These are phyloP conservation scores for Pitangus sulphuratus DNA, from an alignment of 2,797 vertebrate species.

Conservation along the genomic window DNA sequence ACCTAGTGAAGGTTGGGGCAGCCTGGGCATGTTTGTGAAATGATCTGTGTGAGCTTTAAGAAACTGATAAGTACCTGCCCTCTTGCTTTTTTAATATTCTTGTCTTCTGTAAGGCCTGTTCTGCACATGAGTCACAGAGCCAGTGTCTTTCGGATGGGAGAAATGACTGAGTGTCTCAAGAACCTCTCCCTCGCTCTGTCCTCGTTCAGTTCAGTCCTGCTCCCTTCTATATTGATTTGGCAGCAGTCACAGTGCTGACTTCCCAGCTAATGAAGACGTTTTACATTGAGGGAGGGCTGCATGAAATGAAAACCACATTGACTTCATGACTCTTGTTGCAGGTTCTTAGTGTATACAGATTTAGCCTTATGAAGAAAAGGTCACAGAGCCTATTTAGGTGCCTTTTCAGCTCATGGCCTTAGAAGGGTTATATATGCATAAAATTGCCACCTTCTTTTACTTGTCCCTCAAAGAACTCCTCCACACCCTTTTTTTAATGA, in stretches of 20 bases:
- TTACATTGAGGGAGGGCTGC: slow-evolving; percentile 26
- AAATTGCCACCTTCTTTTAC: neutral
- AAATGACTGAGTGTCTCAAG: neutral
- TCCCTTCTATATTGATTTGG: slow-evolving; percentile 49
- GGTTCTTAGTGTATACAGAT: neutral
- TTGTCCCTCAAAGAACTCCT: slow-evolving; percentile 8
- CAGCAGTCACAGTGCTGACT: slow-evolving; percentile 47
- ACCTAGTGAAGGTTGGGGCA: neutral
- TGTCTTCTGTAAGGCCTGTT: neutral
- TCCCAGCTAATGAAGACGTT: slow-evolving; percentile 64
- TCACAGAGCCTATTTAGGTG: neutral
- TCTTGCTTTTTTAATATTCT: neutral
- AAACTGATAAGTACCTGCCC: neutral
- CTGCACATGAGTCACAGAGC: slow-evolving; percentile 12
- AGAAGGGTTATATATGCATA: neutral
- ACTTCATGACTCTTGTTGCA: neutral
- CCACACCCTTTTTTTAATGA: slow-evolving; percentile 35
- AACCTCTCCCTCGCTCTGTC: slow-evolving; percentile 31
- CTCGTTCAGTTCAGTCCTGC: slow-evolving; percentile 28
- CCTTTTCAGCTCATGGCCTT: neutral
- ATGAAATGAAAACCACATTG: slow-evolving; percentile 53
- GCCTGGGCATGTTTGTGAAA: neutral
- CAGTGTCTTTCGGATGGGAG: neutral
- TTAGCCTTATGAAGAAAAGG: slow-evolving; percentile 21
- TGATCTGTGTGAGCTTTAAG: neutral